phyloP scores from a whole-genome alignment of 2,888 invertebrate species.

The Cheilosia pagana region DNA sequence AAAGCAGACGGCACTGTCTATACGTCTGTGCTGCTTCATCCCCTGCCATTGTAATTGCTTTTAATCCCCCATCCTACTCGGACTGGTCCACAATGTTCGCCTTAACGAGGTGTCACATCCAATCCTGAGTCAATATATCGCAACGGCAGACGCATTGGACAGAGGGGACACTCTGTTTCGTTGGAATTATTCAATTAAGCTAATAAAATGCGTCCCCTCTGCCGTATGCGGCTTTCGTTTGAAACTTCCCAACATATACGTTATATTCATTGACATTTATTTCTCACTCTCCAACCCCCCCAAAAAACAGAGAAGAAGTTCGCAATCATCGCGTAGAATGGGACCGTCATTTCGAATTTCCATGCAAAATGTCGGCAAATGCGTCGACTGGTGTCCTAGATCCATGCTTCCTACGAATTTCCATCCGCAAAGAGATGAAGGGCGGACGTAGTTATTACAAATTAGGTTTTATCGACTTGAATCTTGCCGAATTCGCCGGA shows the following conservation, averaged over 20 bases:
- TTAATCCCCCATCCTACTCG: background rate
- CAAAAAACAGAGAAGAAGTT: constrained; percentile 93
- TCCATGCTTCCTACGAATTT: constrained; percentile 95
- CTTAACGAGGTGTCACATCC: constrained; percentile 45
- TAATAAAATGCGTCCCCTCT: constrained; percentile 24
- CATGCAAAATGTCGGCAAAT: constrained; percentile 98
- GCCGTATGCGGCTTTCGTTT: background rate
- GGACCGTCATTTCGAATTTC: constrained; percentile 95
- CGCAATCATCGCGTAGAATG: constrained; percentile 96
- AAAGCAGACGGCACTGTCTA: background rate
- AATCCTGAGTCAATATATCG: constrained; percentile 21
- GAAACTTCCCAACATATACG: background rate
- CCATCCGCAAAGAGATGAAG: constrained; percentile 95
- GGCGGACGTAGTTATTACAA: constrained; percentile 89
- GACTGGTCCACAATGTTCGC: background rate
- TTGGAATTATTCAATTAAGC: constrained; percentile 57
- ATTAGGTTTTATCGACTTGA: constrained; percentile 98
- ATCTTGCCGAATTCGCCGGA: constrained; percentile 98
- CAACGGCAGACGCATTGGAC: constrained; percentile 45
- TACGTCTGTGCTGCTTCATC: background rate
- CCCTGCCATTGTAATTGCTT: background rate
- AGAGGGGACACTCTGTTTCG: constrained; percentile 1
- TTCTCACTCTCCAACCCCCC: background rate
- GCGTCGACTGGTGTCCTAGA: constrained; percentile 97
- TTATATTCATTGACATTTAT: background rate